Base-by-base conservation (phyloP, 2,113 vertebrate genomes). In the Orycteropus afer region DNA sequence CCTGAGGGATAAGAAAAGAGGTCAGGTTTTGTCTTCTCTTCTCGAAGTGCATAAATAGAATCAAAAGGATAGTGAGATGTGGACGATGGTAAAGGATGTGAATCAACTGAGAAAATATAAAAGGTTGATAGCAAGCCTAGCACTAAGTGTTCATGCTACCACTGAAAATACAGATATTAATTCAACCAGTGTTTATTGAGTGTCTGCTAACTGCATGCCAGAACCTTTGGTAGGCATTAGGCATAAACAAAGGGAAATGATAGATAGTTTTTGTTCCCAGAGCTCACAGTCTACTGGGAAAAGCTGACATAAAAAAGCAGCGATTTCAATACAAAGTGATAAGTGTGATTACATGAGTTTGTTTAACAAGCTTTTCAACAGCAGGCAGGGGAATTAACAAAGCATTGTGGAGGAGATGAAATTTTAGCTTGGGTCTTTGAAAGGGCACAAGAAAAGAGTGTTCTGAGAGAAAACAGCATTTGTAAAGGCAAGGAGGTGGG, bases 1-100 rank as follows among this genome's bases (percentile, higher is more conserved):
- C 79, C 93, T 12, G 55, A 86, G 95, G 95, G 93, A 89, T 94
- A n/a, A 90, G 83, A 84, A 96, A 96, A 73, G 93, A 93, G 93
- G 95, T 91, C 93, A 93, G 86, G 76, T 86, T 94, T 97, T 91
- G 49, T 82, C 89, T 71, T 89, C 91, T 89, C 79, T 45, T 29
- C 65, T 93, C 73, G 86, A 93, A 91, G 83, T 53, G 34, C 86
- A 87, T 89, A 86, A 89, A 97, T 89, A 94, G 91, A 57, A 90
- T 42, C 78, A 86, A 83, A 86, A 71, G 92, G 67, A 90, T 5
- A 20, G 20, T 11, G 74, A 94, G 69, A 37, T 47, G 74, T 27
- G 81, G 87, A 87, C 57, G 32, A 40, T 86, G 55, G 40, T 37
- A 49, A 61, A 74, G 73, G 90, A 80, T 74, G 77, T 7, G 51